phyloP scores from a whole-genome alignment of 2,888 invertebrate genomes.

The Euplexia lucipara region DNA sequence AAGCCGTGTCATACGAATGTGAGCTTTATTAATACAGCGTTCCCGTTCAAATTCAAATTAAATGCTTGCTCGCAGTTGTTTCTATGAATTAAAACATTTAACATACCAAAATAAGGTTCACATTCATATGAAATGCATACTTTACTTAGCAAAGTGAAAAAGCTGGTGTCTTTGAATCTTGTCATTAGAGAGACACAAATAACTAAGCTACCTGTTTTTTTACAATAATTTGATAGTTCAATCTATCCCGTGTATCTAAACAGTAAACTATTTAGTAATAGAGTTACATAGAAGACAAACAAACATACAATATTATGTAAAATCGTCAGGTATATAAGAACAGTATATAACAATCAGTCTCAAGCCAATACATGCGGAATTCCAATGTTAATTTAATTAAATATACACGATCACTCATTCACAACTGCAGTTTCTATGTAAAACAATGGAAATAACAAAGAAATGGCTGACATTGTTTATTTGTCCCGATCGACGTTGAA shows the following conservation, averaged over 20 bases:
- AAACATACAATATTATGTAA: constrained; percentile 72
- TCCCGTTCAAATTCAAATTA: no score
- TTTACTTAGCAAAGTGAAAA: no score
- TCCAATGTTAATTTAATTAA: constrained; percentile 74
- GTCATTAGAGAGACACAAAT: background rate
- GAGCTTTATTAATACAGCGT: no score
- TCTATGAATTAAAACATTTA: no score
- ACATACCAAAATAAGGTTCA: no score
- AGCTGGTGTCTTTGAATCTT: no score
- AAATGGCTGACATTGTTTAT: constrained; percentile 12
- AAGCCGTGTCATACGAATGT: no score
- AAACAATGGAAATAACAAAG: constrained; percentile 1
- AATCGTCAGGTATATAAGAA: constrained; percentile 77
- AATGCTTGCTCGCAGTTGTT: no score
- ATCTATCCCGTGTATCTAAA: constrained; percentile 45
- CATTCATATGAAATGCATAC: no score
- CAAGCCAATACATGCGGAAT: constrained; percentile 83
- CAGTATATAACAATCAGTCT: constrained; percentile 87
- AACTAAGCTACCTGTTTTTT: background rate
- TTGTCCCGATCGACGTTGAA: constrained; percentile 8
- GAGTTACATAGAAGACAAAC: constrained; percentile 65
- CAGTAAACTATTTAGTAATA: constrained; percentile 48
- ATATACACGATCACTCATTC: constrained; percentile 69
- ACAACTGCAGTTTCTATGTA: constrained; percentile 57
- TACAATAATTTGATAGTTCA: background rate